A percentile compares a stretch with the other conserved stretches of the same genome.
phyloP scores from a whole-genome alignment of 2,113 vertebrate species.

The Ageneiosus marmoratus region DNA sequence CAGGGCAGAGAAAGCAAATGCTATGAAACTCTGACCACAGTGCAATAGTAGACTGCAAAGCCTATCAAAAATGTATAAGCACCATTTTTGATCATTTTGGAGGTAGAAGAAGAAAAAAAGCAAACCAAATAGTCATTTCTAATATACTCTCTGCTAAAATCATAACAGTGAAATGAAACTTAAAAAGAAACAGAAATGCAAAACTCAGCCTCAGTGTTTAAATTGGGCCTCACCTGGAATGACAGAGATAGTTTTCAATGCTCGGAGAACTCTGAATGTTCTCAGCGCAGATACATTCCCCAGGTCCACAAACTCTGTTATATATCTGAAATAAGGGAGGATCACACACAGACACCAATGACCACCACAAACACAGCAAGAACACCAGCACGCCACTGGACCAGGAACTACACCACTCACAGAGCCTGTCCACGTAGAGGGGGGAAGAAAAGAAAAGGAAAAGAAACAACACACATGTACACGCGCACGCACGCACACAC shows the following conservation, averaged over 20 bases:
- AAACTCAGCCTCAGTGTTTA: conserved; percentile 67
- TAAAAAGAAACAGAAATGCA: conserved; percentile 45
- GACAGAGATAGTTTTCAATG: conserved; percentile 95
- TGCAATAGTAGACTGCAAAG: conserved; percentile 83
- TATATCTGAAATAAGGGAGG: conserved; percentile 90
- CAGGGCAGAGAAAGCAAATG: conserved; percentile 64
- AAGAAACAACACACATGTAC: conserved; percentile 43
- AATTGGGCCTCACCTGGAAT: conserved; percentile 87
- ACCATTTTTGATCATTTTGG: conserved; percentile 78
- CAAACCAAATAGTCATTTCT: conserved; percentile 69
- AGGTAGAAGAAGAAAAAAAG: conserved; percentile 66
- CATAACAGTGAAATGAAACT: conserved; percentile 45
- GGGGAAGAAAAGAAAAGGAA: conserved; percentile 70
- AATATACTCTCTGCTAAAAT: conserved; percentile 68
- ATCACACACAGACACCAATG: conserved; percentile 88
- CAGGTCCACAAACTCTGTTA: conserved; percentile 94
- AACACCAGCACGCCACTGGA: conserved; percentile 78
- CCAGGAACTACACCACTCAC: conserved; percentile 87
- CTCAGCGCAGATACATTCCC: conserved; percentile 95
- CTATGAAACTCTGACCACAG: conserved; percentile 57
- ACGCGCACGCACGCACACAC: conserved; percentile 37
- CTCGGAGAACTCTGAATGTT: conserved; percentile 96
- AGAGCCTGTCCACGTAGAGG: conserved; percentile 86
- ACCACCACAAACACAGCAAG: conserved; percentile 78
- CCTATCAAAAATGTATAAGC: conserved; percentile 82